Base-by-base conservation (phyloP, 1,140 invertebrate genomes). In the Metaphire vulgaris region DNA sequence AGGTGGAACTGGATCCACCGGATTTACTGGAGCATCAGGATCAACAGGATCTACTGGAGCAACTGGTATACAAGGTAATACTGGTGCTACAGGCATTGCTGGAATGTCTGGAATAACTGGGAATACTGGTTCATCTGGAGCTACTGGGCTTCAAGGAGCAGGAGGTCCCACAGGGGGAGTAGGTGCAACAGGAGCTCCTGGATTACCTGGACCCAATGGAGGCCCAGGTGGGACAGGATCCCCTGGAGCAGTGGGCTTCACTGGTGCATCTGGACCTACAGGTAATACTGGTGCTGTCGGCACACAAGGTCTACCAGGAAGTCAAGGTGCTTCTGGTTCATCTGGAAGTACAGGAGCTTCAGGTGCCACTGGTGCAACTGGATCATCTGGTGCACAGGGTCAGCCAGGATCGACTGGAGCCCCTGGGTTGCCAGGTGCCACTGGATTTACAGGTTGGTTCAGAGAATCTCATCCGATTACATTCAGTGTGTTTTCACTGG, bases 1-100 rank as follows among this genome's bases (percentile, higher is more conserved):
- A 26, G 76, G 76, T 26, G n/a, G 28, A 28, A 74, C 76, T 32
- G 76, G 76, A 33, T 66, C 33, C 29, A 28, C 72, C 33, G 76
- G 76, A 30, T 31, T 30, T 66, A 69, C 66, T 21, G 76, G 76
- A 14, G 31, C 33, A 33, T 26, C 65, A 74, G 76, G 76, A 30
- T 12, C 34, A 26, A 34, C 29, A 28, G 76, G 76, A 26, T 30
- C 1, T 2, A 72, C 66, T 15, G 76, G 76, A 6, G 56, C 65
- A 68, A 74, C 72, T 1, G 76, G 76, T 31, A 31, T 26, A 21
- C 71, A 30, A 32, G 74, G 74, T 21, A 28, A 16, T 26, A 69
- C 72, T 73, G 72, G 72, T 29, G 72, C 33, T 33, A 73, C 16
- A 1, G 72, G 72, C 28, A 34, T 28, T 26, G 56, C 14, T n/a